phyloP scores from a whole-genome alignment of 2,888 invertebrate genomes.

The Drosophila nigricruria region DNA sequence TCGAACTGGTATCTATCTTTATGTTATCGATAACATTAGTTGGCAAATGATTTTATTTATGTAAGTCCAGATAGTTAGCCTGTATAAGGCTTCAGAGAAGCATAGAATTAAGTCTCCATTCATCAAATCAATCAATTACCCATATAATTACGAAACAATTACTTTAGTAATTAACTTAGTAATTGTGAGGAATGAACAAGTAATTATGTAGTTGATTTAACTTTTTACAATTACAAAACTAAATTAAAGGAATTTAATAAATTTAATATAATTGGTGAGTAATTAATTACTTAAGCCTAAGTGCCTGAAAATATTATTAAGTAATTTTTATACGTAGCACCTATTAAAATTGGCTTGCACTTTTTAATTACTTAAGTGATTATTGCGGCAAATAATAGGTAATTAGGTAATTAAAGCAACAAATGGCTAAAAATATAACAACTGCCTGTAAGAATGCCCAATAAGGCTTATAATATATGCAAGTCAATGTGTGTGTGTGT shows the following conservation, averaged over 20 bases:
- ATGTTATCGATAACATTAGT: not conserved
- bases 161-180: not conserved
- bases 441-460: not conserved
- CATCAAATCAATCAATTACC: not conserved
- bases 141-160: not conserved
- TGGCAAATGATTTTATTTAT: not conserved
- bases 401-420: slow-evolving; percentile 1
- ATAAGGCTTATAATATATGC: not conserved
- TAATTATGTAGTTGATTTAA: not conserved
- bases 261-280: not conserved
- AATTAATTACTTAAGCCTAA: not conserved
- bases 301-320: not conserved
- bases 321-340: fast-evolving
- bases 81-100: not conserved
- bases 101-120: not conserved
- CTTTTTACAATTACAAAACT: too few species aligned
- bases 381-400: not conserved
- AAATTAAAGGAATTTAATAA: fast-evolving
- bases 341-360: not conserved
- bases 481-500: not conserved
- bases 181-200: not conserved
- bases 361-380: slow-evolving; percentile 15
- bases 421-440: slow-evolving; percentile 1
- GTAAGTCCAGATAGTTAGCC: not conserved
- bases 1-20: too few species aligned